phyloP scores from a whole-genome alignment of 2,888 invertebrate species.

The Hetaerina titia region DNA sequence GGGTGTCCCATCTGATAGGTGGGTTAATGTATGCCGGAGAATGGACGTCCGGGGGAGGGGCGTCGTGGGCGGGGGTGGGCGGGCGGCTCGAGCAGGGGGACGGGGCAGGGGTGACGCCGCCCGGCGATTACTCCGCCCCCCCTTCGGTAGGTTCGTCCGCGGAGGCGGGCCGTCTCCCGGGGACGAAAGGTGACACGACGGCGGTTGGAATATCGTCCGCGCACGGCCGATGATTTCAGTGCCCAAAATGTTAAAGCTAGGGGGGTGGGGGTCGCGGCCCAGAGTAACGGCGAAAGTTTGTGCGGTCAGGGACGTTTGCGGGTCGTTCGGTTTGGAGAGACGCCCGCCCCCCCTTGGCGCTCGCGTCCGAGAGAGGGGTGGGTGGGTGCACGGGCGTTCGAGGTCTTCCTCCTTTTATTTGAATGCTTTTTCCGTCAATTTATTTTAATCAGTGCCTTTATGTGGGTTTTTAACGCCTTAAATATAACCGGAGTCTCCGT shows the following conservation, averaged over 20 bases:
- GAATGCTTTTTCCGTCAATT: background rate
- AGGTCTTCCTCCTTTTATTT: background rate
- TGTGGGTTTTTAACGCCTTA: conserved; percentile 35
- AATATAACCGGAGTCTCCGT: background rate
- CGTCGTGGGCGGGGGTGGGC: background rate
- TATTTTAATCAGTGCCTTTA: conserved; percentile 10
- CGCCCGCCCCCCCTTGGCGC: background rate
- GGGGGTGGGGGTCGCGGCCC: background rate
- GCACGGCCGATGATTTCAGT: background rate
- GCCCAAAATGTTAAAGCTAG: background rate
- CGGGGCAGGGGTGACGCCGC: background rate
- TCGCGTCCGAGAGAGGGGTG: background rate
- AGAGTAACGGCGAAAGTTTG: background rate
- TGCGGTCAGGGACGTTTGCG: background rate
- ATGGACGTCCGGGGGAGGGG: background rate
- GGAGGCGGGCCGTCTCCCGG: background rate
- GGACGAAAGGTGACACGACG: background rate
- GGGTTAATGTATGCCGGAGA: background rate
- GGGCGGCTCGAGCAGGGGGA: background rate
- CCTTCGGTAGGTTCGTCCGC: background rate
- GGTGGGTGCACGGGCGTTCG: too few species aligned
- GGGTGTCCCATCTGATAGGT: conserved; percentile 46
- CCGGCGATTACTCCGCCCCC: background rate
- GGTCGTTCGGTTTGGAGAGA: background rate
- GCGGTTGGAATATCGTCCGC: background rate